These are phyloP conservation scores for Pseudomugil gertrudae DNA, from an alignment of 2,797 vertebrate species.

Conservation along the genomic window DNA sequence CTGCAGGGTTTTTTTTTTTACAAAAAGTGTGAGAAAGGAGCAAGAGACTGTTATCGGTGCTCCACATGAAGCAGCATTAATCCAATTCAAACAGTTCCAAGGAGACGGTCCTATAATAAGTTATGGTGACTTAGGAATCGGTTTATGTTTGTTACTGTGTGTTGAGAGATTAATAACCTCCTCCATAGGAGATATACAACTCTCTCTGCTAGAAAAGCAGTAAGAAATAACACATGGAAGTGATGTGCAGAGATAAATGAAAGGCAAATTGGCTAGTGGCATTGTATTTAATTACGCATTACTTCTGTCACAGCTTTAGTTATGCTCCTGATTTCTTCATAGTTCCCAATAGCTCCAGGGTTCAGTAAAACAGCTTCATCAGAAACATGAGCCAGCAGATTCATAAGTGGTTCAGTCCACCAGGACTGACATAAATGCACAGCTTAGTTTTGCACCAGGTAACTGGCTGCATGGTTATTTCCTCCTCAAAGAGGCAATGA, in stretches of 20 bases:
- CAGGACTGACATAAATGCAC: constrained; percentile 43
- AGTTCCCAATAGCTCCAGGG: constrained; percentile 54
- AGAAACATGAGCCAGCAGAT: constrained; percentile 59
- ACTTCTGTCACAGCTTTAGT: constrained; percentile 68
- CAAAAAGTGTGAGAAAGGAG: constrained; percentile 36
- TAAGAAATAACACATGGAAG: constrained; percentile 35
- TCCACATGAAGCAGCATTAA: constrained; percentile 69
- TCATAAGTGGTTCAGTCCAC: constrained; percentile 62
- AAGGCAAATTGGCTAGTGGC: constrained; percentile 66
- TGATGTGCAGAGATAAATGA: constrained; percentile 65
- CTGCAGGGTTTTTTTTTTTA: constrained; percentile 57
- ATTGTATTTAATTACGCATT: constrained; percentile 72
- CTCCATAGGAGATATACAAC: constrained; percentile 40
- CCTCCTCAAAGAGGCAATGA: constrained; percentile 52
- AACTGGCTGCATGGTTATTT: constrained; percentile 48
- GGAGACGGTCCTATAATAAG: constrained; percentile 68
- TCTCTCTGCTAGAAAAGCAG: constrained; percentile 35
- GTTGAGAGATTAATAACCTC: constrained; percentile 69
- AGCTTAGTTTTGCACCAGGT: constrained; percentile 51
- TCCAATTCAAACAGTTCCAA: constrained; percentile 67
- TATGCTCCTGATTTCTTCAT: constrained; percentile 61
- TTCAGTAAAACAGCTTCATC: constrained; percentile 61
- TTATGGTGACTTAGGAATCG: constrained; percentile 70
- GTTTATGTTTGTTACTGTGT: constrained; percentile 69
- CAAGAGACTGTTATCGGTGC: constrained; percentile 56